A percentile compares a stretch with the other conserved stretches of the same genome.
Conservation (phyloP, 2,797 vertebrate genomes). For the Acanthurus leucopareius region DNA sequence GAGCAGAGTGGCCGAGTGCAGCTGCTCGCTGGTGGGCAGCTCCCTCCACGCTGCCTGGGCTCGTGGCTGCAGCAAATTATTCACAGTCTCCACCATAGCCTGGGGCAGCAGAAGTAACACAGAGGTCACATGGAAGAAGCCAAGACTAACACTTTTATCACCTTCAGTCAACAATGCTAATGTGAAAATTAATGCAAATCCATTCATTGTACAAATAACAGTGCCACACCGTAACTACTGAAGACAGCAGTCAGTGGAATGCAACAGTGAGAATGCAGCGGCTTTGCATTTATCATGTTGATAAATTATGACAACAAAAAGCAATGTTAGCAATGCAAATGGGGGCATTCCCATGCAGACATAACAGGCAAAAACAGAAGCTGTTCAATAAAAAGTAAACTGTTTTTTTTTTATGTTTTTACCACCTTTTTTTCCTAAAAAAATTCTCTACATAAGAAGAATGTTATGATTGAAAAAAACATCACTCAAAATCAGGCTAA, state of each 20-base stretch:
- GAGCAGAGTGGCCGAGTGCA: slow-evolving; percentile 95
- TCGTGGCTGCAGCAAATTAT: slow-evolving; percentile 96
- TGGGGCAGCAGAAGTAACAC: slow-evolving; percentile 77
- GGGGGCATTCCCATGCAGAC: slow-evolving; percentile 76
- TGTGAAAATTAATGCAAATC: slow-evolving; percentile 52
- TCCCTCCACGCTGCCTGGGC: slow-evolving; percentile 94
- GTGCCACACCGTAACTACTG: slow-evolving; percentile 29
- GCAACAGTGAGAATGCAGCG: slow-evolving; percentile 46
- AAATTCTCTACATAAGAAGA: slow-evolving; percentile 23
- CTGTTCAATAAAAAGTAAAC: slow-evolving; percentile 22
- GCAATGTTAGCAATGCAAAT: slow-evolving; percentile 66
- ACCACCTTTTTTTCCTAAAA: background rate
- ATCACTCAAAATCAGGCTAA: slow-evolving; percentile 69
- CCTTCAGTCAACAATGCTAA: slow-evolving; percentile 39
- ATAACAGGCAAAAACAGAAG: slow-evolving; percentile 41
- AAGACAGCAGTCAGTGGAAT: slow-evolving; percentile 55
- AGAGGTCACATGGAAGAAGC: slow-evolving; percentile 63
- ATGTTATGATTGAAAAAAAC: slow-evolving; percentile 52
- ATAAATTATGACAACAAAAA: slow-evolving; percentile 64
- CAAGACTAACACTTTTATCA: slow-evolving; percentile 27
- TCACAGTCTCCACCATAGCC: slow-evolving; percentile 99
- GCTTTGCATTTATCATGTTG: slow-evolving; percentile 65
- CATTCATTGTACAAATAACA: slow-evolving; percentile 36
- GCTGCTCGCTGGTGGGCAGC: slow-evolving; percentile 92
- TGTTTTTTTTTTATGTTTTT: slow-evolving; percentile 35